Percentiles rank a stretch among this genome's conserved stretches.
These are phyloP conservation scores for Podabrus alpinus DNA, from an alignment of 2,888 invertebrate species.

Conservation along the genomic window DNA sequence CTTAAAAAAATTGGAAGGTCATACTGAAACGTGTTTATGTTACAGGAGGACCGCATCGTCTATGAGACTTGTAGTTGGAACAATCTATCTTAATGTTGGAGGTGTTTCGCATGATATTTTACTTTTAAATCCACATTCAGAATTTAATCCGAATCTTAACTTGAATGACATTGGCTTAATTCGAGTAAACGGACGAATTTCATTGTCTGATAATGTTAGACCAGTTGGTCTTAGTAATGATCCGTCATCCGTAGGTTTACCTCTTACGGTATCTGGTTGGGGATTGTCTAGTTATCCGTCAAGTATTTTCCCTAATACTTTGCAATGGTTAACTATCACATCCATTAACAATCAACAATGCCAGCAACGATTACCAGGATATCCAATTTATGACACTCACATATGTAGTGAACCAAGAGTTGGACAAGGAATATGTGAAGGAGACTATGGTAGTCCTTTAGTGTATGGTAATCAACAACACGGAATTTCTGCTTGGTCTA, in stretches of 20 bases:
- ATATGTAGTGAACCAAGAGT: neutral
- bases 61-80: constrained; percentile 56
- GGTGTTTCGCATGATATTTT: constrained; percentile 53
- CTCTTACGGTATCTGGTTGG: constrained; percentile 26
- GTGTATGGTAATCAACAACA: too few relatives aligned
- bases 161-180: neutral
- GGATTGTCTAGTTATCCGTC: constrained; percentile 57
- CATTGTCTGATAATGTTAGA: neutral
- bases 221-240: neutral
- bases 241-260: neutral
- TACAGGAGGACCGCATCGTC: neutral
- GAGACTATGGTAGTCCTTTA: too few relatives aligned
- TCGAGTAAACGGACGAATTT: neutral
- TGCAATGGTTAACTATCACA: constrained; percentile 60
- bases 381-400: neutral
- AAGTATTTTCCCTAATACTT: constrained; percentile 58
- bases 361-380: neutral
- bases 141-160: neutral
- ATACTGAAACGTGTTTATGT: neutral
- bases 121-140: constrained; percentile 22
- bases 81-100: constrained; percentile 54
- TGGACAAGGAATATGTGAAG: too few relatives aligned
- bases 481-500: too few relatives aligned
- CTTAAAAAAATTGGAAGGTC: neutral
- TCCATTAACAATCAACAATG: constrained; percentile 55